These are phyloP conservation scores for Lithobates pipiens DNA, from an alignment of 2,797 vertebrate species.

Conservation along the genomic window DNA sequence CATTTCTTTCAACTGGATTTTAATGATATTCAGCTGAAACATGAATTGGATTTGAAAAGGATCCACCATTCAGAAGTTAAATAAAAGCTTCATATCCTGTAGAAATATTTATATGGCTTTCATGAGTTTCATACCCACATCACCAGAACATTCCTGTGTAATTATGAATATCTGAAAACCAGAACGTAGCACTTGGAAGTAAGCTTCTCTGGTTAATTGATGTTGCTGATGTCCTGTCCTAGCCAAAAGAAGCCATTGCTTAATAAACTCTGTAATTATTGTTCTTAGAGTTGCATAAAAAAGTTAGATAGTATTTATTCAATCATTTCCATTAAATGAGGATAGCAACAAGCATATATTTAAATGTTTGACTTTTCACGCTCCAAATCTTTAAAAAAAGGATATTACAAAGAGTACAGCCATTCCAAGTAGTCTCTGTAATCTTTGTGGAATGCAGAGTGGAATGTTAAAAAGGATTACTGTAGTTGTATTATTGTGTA, in stretches of 20 bases:
- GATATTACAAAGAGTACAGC: conserved; percentile 35
- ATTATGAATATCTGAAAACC: neutral
- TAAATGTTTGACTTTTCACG: conserved; percentile 44
- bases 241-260: neutral
- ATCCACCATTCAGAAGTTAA: too few species aligned
- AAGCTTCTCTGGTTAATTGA: conserved; percentile 19
- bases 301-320: conserved; percentile 38
- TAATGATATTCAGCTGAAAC: too few species aligned
- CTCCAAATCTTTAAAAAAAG: conserved; percentile 27
- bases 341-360: conserved; percentile 29
- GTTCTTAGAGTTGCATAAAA: neutral
- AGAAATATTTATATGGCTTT: neutral
- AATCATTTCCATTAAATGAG: conserved; percentile 32
- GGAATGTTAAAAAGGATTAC: conserved; percentile 46
- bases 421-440: conserved; percentile 26
- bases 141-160: conserved; percentile 4
- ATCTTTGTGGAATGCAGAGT: conserved; percentile 43
- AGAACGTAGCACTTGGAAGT: neutral
- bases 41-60: too few species aligned
- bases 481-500: conserved; percentile 2
- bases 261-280: conserved; percentile 18
- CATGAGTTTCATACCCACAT: neutral
- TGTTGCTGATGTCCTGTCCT: neutral
- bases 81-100: neutral
- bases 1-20: too few species aligned